phyloP scores from a whole-genome alignment of 1,140 invertebrate species.

The Nomia melanderi region DNA sequence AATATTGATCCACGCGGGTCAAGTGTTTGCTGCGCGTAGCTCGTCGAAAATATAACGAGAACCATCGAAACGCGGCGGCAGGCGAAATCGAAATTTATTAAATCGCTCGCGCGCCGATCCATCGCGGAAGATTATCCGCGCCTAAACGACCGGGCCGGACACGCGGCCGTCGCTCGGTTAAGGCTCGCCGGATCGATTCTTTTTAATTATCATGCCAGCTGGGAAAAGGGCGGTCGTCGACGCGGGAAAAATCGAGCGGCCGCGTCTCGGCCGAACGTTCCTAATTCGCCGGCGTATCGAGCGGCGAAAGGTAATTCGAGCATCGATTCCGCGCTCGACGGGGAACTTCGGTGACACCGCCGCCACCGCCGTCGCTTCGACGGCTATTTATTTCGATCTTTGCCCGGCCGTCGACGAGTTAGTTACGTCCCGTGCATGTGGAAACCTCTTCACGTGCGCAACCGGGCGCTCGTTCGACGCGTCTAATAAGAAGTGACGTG shows the following conservation, averaged over 20 bases:
- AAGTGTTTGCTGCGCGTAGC: background rate
- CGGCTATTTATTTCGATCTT: conserved; percentile 33
- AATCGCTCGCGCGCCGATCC: background rate
- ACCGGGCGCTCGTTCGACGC: conserved; percentile 7
- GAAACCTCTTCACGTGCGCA: background rate
- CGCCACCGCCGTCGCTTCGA: background rate
- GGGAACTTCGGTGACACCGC: background rate
- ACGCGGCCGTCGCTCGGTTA: too few species aligned
- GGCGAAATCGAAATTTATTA: background rate
- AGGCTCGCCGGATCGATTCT: too few species aligned
- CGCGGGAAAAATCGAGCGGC: too few species aligned
- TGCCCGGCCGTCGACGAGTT: conserved; percentile 23
- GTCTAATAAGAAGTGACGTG: conserved; percentile 59
- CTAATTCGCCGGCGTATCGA: background rate
- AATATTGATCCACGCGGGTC: conserved; percentile 17
- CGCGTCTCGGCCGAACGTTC: background rate
- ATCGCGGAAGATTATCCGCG: background rate
- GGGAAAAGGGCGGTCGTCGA: too few species aligned
- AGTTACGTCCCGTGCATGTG: conserved; percentile 28
- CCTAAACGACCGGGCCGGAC: too few species aligned
- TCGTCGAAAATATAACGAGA: background rate
- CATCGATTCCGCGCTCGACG: conserved; percentile 8
- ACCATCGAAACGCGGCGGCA: background rate
- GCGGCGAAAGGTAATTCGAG: background rate
- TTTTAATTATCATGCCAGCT: too few species aligned